Evolutionary conservation across 2,888 invertebrate genomes (phyloP).

Genomic region (Scaptomyza polygonia): DNA sequence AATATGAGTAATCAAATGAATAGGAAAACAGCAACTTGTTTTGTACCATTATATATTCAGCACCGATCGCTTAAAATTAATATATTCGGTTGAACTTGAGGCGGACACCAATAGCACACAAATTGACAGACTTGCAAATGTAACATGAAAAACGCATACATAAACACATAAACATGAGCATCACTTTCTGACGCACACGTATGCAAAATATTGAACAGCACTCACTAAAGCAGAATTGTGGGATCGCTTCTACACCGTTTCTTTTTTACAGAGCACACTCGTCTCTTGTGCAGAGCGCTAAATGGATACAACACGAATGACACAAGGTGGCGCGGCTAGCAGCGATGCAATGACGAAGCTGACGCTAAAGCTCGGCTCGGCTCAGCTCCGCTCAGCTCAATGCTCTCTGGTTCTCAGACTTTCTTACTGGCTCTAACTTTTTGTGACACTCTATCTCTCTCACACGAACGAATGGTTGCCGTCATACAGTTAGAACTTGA

Average conservation of each 20-base stretch:
- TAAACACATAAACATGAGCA: not conserved
- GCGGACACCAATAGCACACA: slow-evolving; percentile 12
- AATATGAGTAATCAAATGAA: slow-evolving; percentile 11
- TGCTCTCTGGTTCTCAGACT: slow-evolving; percentile 32
- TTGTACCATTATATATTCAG: not conserved
- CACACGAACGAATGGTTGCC: slow-evolving; percentile 3
- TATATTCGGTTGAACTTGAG: slow-evolving; percentile 15
- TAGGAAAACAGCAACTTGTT: slow-evolving; percentile 18
- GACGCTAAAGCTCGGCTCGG: slow-evolving; percentile 43
- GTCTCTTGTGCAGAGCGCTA: slow-evolving; percentile 40
- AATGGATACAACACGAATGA: slow-evolving; percentile 66
- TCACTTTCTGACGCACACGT: slow-evolving; percentile 67
- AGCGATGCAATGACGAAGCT: slow-evolving; percentile 32
- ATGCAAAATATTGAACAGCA: slow-evolving; percentile 62
- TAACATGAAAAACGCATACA: slow-evolving; percentile 39
- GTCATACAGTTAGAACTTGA: slow-evolving; percentile 73
- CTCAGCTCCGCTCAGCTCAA: slow-evolving; percentile 43
- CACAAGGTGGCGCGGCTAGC: slow-evolving; percentile 45
- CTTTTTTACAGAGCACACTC: slow-evolving; percentile 33
- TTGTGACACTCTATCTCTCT: not conserved
- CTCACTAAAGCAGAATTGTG: slow-evolving; percentile 51
- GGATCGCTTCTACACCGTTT: slow-evolving; percentile 24
- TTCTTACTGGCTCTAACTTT: slow-evolving; percentile 19
- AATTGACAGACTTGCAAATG: slow-evolving; percentile 31
- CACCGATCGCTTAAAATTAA: not conserved